phyloP scores from a whole-genome alignment of 92 coral and sea anemone species.

The Heteractis magnifica region DNA sequence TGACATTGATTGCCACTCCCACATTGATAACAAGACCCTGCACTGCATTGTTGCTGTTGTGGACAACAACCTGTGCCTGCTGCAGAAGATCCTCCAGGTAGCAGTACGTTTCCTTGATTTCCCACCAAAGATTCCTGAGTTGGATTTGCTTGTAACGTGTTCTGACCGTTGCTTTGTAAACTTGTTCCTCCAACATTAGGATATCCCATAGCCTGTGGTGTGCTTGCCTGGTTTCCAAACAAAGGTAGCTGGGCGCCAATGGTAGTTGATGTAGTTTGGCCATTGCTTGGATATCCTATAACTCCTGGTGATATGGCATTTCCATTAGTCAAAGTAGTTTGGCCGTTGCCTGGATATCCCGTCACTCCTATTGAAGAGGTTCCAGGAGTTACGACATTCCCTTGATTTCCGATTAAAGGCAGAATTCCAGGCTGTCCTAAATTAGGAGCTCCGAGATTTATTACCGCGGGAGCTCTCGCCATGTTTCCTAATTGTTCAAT shows the following conservation, averaged over 20 bases:
- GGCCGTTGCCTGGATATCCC: conserved; percentile 7
- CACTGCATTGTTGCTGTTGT: background rate
- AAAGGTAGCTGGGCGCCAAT: background rate
- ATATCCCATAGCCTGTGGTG: background rate
- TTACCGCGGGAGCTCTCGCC: background rate
- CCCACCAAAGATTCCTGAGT: background rate
- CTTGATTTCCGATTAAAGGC: background rate
- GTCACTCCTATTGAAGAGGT: background rate
- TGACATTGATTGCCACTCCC: conserved; percentile 14
- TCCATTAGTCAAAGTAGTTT: background rate
- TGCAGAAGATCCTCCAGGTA: background rate
- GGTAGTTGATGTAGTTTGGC: background rate
- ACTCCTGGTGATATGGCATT: background rate
- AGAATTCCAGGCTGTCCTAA: background rate
- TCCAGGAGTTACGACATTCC: background rate
- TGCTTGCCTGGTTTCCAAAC: conserved; percentile 3
- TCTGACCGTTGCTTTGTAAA: background rate
- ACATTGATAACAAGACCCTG: background rate
- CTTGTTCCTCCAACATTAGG: background rate
- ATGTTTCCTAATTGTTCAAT: background rate
- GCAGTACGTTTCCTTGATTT: background rate
- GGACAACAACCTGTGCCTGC: background rate
- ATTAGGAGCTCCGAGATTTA: background rate
- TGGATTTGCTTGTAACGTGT: background rate
- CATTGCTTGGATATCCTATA: conserved; percentile 1